Base-by-base conservation (phyloP, 2,888 invertebrate species). In the Drosophila kuntzei region DNA sequence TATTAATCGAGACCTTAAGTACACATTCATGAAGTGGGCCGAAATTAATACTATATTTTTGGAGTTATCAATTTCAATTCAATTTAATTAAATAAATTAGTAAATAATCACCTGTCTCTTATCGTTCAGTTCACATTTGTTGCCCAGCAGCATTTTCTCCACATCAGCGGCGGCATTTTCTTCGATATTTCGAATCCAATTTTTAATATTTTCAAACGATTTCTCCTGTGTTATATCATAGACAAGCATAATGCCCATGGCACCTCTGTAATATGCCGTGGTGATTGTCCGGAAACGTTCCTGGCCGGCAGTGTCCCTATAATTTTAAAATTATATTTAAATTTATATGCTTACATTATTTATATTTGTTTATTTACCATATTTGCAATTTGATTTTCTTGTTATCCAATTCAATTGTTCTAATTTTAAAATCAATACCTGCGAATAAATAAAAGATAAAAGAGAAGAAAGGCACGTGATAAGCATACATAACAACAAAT, bases 161-260 rank as follows among this genome's bases (percentile, higher is more conserved):
- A 99, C 99, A 93, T 99, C 99, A 16, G 98, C 97, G 50, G 98
- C 98, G 14, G 99, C 99, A 94, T 99, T 98, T 93, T 99, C 99
- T 92, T 99, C 99, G 91, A 99, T 99, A 93, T 99, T 99, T 90
- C 99, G 94, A 82, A 99, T 98, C 99, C 99, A 99, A 92, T 99
- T 99, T 92, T 98, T 98, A 64, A 99, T 99, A 92, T 99, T 99
- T 93, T 99, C 98, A 93, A 99, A 99, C 87, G 98, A 98, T 93
- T 99, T 99, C 91, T 98, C 99, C 93, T 98, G 99, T 87, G 99
- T 99, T 83, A 99, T 99, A 93, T 99, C 99, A 93, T 99, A 99
- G 37, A 99, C 99, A 79, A 99, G 94, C 98, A 99, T 98, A 83
- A 99, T 99, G 70, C 99, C 99, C 99, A 99, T 99, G 43, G 99